A percentile compares a stretch with the other conserved stretches of the same genome.
Evolutionary conservation across 2,797 vertebrate species (phyloP).

Genomic region (Phalloptychus januarius): DNA sequence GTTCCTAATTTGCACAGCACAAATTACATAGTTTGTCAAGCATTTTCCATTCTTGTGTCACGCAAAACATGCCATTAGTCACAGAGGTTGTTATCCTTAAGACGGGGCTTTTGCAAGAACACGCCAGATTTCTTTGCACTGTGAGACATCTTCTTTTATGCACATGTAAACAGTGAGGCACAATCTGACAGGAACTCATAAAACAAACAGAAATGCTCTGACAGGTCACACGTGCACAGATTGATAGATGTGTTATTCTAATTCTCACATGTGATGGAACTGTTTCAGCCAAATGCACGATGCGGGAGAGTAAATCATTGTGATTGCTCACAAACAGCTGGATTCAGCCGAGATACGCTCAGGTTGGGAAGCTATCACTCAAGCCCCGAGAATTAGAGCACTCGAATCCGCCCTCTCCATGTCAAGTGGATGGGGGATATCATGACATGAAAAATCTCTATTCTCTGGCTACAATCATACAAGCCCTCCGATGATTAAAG

Average conservation of each 20-base stretch:
- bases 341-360: conserved; percentile 55
- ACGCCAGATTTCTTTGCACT: conserved; percentile 1
- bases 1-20: conserved; percentile 46
- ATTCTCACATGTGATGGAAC: conserved; percentile 49
- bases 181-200: conserved; percentile 11
- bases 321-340: conserved; percentile 70
- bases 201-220: conserved; percentile 40
- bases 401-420: conserved; percentile 66
- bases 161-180: conserved; percentile 22
- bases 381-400: conserved; percentile 71
- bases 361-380: conserved; percentile 78
- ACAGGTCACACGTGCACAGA: conserved; percentile 26
- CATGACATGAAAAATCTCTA: conserved; percentile 63
- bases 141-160: conserved; percentile 1
- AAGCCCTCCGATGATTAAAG: conserved; percentile 66
- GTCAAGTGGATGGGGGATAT: conserved; percentile 66
- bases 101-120: conserved; percentile 20
- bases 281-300: conserved; percentile 46
- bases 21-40: conserved; percentile 42
- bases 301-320: conserved; percentile 63
- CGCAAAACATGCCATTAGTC: conserved; percentile 33
- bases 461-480: conserved; percentile 73
- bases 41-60: conserved; percentile 38
- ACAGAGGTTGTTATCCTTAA: conserved; percentile 20
- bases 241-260: conserved; percentile 38